Evolutionary conservation across 2,888 invertebrate genomes (phyloP).

Genomic region (Latrodectus hesperus): DNA sequence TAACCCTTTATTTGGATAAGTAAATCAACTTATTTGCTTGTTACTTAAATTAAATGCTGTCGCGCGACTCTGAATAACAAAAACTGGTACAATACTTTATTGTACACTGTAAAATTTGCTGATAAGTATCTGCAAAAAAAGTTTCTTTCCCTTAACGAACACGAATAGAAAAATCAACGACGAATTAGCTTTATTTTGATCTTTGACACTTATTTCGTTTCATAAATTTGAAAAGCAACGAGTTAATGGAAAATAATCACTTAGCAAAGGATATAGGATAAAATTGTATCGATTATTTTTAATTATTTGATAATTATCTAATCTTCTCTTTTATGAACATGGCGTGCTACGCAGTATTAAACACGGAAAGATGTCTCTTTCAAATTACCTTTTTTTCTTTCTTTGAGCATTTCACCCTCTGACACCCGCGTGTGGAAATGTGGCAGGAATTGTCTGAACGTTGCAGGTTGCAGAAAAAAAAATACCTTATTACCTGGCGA

Average conservation of each 20-base stretch:
- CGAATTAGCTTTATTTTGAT: too few species aligned
- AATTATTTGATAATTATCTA: background rate
- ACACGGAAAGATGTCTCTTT: background rate
- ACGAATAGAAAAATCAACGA: too few species aligned
- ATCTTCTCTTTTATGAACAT: background rate
- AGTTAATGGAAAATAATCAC: background rate
- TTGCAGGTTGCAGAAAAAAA: background rate
- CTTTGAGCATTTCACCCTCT: background rate
- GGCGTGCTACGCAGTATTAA: background rate
- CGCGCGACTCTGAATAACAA: too few species aligned
- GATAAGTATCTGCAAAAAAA: too few species aligned
- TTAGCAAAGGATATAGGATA: background rate
- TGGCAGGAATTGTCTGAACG: slow-evolving; percentile 2
- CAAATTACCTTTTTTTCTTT: background rate
- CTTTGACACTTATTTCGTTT: too few species aligned
- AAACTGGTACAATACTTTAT: too few species aligned
- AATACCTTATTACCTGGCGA: background rate
- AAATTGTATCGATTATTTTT: background rate
- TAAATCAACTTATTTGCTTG: too few species aligned
- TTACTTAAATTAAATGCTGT: too few species aligned
- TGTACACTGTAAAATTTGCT: too few species aligned
- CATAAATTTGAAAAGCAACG: too few species aligned
- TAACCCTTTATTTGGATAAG: too few species aligned
- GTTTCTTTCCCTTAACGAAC: too few species aligned
- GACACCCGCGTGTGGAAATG: background rate